Conservation (phyloP, 1,140 invertebrate genomes). For the Caenorhabditis elegans region DNA sequence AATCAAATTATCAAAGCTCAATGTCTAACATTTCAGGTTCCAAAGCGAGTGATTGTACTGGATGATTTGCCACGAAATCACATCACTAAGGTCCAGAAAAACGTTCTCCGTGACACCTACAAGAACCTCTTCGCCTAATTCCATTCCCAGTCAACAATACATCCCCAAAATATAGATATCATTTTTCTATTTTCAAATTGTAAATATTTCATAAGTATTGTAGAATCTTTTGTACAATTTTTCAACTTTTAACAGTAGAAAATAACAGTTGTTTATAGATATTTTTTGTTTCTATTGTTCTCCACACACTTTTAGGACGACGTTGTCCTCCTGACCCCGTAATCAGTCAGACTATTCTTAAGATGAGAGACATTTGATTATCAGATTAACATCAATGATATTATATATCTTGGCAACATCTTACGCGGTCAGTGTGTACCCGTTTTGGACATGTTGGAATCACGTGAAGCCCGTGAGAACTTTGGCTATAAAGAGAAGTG, state of each 20-base stretch:
- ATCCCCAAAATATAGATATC: not conserved
- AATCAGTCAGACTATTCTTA: too few species aligned
- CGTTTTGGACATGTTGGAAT: not conserved
- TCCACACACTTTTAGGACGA: too few species aligned
- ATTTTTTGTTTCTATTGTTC: too few species aligned
- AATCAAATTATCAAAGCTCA: not conserved
- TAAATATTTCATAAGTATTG: not conserved
- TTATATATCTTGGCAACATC: not conserved
- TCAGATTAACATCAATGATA: not conserved
- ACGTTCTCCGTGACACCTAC: slow-evolving; percentile 57
- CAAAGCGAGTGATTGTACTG: slow-evolving; percentile 58
- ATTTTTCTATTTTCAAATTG: not conserved
- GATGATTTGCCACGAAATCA: slow-evolving; percentile 59
- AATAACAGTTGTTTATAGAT: too few species aligned
- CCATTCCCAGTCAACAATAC: not conserved
- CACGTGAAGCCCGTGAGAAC: not conserved
- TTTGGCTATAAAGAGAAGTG: not conserved
- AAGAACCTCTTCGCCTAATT: slow-evolving; percentile 55
- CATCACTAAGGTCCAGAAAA: slow-evolving; percentile 64
- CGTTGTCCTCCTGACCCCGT: not conserved
- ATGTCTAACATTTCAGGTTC: not conserved
- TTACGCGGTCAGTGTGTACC: not conserved
- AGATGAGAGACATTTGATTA: not conserved
- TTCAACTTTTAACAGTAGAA: not conserved
- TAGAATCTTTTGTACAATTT: not conserved